phyloP scores from a whole-genome alignment of 2,888 invertebrate species.

The Mantis religiosa region DNA sequence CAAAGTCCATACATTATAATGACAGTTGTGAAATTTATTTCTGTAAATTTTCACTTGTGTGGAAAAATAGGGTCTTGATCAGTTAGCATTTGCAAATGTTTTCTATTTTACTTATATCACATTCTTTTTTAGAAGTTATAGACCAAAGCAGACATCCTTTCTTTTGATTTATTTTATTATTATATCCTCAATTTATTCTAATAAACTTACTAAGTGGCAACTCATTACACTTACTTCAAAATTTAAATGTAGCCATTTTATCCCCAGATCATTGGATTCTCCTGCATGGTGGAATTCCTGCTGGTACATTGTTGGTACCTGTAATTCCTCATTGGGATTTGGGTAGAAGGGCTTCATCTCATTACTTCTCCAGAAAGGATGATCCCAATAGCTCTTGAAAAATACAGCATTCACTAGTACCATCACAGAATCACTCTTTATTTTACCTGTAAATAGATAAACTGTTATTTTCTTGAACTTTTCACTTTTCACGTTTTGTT shows the following conservation, averaged over 20 bases:
- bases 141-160: too few relatives aligned
- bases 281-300: not conserved
- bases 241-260: not conserved
- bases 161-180: not conserved
- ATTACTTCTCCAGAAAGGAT: not conserved
- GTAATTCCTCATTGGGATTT: not conserved
- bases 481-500: too few relatives aligned
- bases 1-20: too few relatives aligned
- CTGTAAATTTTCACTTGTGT: too few relatives aligned
- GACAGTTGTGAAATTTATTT: too few relatives aligned
- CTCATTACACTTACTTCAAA: not conserved
- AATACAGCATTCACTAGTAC: not conserved
- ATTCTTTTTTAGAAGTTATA: too few relatives aligned
- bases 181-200: not conserved
- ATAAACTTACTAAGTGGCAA: not conserved
- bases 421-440: not conserved
- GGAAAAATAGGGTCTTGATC: too few relatives aligned
- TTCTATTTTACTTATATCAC: too few relatives aligned
- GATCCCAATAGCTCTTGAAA: not conserved
- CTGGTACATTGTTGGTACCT: not conserved
- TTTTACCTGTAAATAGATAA: not conserved
- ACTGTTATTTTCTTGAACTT: not conserved
- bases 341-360: not conserved
- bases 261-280: not conserved
- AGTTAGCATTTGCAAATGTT: too few relatives aligned